Evolutionary conservation across 2,888 invertebrate genomes (phyloP).

Genomic region (Brachycybe producta): DNA sequence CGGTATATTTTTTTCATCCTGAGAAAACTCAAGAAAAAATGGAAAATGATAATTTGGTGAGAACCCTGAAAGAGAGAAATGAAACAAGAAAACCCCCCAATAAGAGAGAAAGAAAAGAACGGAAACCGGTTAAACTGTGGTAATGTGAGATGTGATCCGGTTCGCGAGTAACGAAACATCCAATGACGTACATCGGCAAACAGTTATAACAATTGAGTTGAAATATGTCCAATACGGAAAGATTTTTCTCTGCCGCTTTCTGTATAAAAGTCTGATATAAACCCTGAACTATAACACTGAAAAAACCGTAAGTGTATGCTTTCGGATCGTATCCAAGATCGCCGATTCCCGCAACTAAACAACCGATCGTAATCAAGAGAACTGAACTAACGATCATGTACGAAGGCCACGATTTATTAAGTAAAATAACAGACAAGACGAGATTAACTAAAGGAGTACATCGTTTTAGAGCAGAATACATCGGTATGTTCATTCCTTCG

Average conservation of each 20-base stretch:
- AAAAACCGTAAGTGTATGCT: conserved; percentile 33
- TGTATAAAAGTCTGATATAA: conserved; percentile 37
- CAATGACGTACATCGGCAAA: conserved; percentile 30
- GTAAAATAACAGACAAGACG: conserved; percentile 31
- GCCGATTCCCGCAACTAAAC: conserved; percentile 36
- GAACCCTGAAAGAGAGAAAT: no score
- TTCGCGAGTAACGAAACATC: conserved; percentile 21
- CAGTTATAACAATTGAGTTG: conserved; percentile 35
- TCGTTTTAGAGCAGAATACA: conserved; percentile 41
- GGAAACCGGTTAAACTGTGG: background rate
- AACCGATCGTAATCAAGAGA: conserved; percentile 33
- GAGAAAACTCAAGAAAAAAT: no score
- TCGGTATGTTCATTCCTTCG: conserved; percentile 41
- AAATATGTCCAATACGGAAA: conserved; percentile 32
- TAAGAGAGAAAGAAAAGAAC: no score
- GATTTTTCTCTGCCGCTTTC: conserved; percentile 29
- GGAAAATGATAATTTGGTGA: no score
- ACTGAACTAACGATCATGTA: conserved; percentile 30
- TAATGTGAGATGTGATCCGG: background rate
- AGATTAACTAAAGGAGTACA: conserved; percentile 37
- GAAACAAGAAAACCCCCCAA: no score
- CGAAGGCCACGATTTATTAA: conserved; percentile 32
- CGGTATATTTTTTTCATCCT: no score
- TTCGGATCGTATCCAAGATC: conserved; percentile 33
- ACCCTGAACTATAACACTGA: conserved; percentile 36